phyloP scores from a whole-genome alignment of 1,140 invertebrate genomes.

The Eriocheir sinensis region DNA sequence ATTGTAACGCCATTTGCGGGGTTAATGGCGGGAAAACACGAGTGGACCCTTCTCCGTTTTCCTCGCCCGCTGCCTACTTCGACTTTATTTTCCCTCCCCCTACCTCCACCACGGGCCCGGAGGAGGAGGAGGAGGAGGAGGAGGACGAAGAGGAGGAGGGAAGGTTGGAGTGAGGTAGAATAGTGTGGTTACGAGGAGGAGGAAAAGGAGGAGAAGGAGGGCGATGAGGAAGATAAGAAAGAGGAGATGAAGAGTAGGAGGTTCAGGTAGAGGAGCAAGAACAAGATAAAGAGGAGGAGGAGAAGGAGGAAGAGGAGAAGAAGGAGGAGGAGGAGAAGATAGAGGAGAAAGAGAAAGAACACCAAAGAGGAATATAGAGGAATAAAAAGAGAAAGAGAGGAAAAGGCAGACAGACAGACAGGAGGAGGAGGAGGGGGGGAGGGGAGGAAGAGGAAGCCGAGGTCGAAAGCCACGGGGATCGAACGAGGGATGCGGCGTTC shows the following conservation, averaged over 20 bases:
- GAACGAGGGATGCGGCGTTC: neutral
- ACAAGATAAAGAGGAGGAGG: no score
- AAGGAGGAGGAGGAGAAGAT: no score
- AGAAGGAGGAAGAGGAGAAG: no score
- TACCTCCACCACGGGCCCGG: neutral
- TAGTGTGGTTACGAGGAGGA: no score
- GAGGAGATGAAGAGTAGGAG: no score
- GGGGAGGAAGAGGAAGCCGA: neutral
- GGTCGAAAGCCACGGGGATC: neutral
- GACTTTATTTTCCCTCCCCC: neutral
- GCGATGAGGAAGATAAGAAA: no score
- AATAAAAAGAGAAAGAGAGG: neutral
- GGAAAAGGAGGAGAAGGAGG: no score
- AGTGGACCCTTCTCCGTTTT: conserved; percentile 70
- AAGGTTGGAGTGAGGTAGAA: no score
- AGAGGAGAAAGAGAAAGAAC: no score
- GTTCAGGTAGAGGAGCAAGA: no score
- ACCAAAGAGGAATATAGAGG: no score
- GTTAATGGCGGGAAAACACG: conserved; percentile 77
- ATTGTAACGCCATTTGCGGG: conserved; percentile 76
- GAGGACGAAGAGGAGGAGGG: no score
- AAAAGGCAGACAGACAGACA: neutral
- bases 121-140: neutral
- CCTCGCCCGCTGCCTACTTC: conserved; percentile 45
- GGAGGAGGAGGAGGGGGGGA: neutral